A percentile compares a stretch with the other conserved stretches of the same genome.
phyloP scores from a whole-genome alignment of 2,797 vertebrate genomes.

The Smutsia temminckii region DNA sequence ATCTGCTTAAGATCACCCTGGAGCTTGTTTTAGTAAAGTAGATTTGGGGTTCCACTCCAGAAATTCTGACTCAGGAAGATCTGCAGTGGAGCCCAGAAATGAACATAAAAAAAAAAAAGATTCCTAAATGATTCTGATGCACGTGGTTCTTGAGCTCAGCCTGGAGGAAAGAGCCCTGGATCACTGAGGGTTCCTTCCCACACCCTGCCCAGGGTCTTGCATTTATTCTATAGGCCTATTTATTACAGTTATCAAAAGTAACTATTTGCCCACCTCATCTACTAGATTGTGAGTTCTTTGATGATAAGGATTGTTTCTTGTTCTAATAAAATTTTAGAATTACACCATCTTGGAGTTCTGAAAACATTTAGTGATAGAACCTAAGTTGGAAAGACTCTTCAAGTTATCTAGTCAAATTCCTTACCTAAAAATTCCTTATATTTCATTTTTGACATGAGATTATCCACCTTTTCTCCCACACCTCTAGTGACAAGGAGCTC shows the following conservation, averaged over 20 bases:
- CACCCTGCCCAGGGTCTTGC: not conserved
- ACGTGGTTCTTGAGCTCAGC: not conserved
- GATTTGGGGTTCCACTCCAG: not conserved
- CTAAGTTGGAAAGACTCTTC: not conserved
- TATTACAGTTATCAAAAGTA: not conserved
- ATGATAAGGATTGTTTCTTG: not conserved
- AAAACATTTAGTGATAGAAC: constrained; percentile 9
- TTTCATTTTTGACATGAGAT: not conserved
- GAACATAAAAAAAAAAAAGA: not conserved
- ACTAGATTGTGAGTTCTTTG: not conserved
- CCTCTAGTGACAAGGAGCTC: not conserved
- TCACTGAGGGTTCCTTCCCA: not conserved
- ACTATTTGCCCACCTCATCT: not conserved
- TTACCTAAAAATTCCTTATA: not conserved
- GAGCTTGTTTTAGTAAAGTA: not conserved
- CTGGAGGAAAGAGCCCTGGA: not conserved
- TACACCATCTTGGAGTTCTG: not conserved
- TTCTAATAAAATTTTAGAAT: constrained; percentile 3
- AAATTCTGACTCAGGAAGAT: constrained; percentile 29
- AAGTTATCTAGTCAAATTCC: not conserved
- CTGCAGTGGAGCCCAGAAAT: constrained; percentile 32
- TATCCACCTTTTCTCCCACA: not conserved
- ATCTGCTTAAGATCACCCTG: not conserved
- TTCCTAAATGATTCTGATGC: not conserved
- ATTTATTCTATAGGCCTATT: not conserved